Percentiles rank a stretch among this genome's conserved stretches.
Evolutionary conservation across 1,140 invertebrate genomes (phyloP).

Genomic region (Aphaenogaster rudis): DNA sequence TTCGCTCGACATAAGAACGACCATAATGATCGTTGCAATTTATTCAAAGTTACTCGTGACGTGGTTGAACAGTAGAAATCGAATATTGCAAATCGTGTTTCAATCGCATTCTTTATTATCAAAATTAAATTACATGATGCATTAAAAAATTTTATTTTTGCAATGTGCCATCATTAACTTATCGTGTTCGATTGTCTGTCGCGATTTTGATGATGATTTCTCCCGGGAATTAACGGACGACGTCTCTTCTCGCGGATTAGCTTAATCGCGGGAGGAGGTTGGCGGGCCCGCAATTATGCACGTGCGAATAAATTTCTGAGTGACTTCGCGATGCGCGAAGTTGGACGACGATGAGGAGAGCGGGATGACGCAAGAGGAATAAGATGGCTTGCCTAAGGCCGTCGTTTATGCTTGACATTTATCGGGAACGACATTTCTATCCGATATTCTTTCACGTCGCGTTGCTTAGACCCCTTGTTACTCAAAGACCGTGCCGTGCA

Average conservation of each 20-base stretch:
- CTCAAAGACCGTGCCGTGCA: conserved; percentile 51
- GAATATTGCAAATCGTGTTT: neutral
- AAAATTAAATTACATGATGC: neutral
- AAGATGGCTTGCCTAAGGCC: conserved; percentile 66
- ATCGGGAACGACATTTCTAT: conserved; percentile 75
- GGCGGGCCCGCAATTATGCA: conserved; percentile 22
- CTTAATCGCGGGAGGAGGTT: neutral
- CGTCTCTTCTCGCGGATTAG: neutral
- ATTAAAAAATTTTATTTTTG: neutral
- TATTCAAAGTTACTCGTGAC: neutral
- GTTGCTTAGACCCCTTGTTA: conserved; percentile 60
- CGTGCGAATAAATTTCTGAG: conserved; percentile 47
- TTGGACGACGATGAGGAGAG: conserved; percentile 44
- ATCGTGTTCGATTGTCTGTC: neutral
- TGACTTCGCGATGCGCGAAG: conserved; percentile 36
- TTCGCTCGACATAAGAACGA: neutral
- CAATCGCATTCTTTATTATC: neutral
- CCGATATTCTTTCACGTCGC: conserved; percentile 63
- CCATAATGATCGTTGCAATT: conserved; percentile 10
- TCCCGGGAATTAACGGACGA: neutral
- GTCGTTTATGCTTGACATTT: conserved; percentile 74
- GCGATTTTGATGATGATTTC: conserved; percentile 7
- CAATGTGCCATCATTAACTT: neutral
- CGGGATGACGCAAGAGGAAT: conserved; percentile 51
- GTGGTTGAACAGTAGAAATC: neutral